Base-by-base conservation (phyloP, 2,113 vertebrate genomes). In the Turnix velox region DNA sequence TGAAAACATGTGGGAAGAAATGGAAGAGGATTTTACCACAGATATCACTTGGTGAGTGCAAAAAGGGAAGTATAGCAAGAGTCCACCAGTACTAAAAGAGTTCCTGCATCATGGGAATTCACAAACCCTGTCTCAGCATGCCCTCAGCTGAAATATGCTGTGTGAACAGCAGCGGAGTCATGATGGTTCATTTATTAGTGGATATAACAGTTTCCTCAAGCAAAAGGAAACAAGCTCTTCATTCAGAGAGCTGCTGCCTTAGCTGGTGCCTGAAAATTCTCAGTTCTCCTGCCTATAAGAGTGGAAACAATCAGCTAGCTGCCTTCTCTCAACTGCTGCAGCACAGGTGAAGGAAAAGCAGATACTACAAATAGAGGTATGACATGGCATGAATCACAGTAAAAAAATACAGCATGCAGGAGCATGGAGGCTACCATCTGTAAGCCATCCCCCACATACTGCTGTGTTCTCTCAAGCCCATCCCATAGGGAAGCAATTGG, bases 51-150 rank as follows among this genome's bases (percentile, higher is more conserved):
- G 28, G 73, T 86, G 45, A 28, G 67, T 25, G 11, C 20, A 23
- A 73, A 92, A 69, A 31, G 68, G 23, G 71, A 94, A 67, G 22
- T 37, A 19, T 33, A 67, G 18, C 14, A 84, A 27, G 46, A 87
- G 15, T 10, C 19, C 46, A 14, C 14, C 61, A 31, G 69, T 18
- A 23, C 28, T 31, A 27, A 22, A 22, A 31, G 63, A 45, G 28
- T 13, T 83, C 54, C 76, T 65, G 20, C 7, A 22, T 18, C 63
- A 65, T 0, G 0, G 6, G n/a, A 11, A 6, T 76, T 30, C 28
- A 39, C 40, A 93, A 58, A 46, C 9, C 43, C 48, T n/a, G 42
- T 11, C 43, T 90, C 7, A 1, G 49, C 28, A 5, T 54, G 43
- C 66, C 19, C 69, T 66, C 0, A 0, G 30, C 45, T 74, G 66